Conservation (phyloP, 2,113 vertebrate genomes). For the Mormyrus lacerda region DNA sequence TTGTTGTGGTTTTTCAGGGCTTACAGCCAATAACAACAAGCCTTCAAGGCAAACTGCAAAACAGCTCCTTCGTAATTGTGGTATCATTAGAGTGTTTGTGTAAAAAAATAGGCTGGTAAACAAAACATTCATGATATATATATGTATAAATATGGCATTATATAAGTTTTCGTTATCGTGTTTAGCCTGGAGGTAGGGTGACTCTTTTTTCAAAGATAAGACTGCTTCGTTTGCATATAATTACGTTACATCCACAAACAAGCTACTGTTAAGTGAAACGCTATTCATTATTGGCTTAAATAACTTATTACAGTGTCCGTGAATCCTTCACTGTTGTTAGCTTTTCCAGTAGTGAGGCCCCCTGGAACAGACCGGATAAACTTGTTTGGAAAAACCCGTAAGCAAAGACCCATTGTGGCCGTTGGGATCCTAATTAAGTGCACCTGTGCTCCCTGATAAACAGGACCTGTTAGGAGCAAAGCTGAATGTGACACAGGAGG, state of each 20-base stretch:
- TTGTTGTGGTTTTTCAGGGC: neutral
- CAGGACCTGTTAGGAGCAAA: neutral
- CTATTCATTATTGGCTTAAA: neutral
- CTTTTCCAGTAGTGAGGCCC: neutral
- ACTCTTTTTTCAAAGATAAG: neutral
- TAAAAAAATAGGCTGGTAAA: constrained; percentile 3
- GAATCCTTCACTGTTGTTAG: neutral
- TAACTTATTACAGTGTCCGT: neutral
- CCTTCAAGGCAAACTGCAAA: constrained; percentile 14
- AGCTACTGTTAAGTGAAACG: neutral
- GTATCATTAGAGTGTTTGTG: neutral
- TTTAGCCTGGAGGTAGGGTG: neutral
- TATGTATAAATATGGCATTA: neutral
- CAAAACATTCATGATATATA: neutral
- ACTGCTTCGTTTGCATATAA: neutral
- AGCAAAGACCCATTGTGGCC: constrained; percentile 32
- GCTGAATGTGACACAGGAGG: neutral
- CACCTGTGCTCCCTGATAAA: constrained; percentile 49
- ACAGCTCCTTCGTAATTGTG: neutral
- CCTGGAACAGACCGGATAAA: constrained; percentile 35
- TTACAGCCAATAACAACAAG: neutral
- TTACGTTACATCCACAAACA: neutral
- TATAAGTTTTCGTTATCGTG: neutral
- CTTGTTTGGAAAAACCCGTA: constrained; percentile 57
- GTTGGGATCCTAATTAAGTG: constrained; percentile 50